Base-by-base conservation (phyloP, 2,888 invertebrate species). In the Aquatica leii region DNA sequence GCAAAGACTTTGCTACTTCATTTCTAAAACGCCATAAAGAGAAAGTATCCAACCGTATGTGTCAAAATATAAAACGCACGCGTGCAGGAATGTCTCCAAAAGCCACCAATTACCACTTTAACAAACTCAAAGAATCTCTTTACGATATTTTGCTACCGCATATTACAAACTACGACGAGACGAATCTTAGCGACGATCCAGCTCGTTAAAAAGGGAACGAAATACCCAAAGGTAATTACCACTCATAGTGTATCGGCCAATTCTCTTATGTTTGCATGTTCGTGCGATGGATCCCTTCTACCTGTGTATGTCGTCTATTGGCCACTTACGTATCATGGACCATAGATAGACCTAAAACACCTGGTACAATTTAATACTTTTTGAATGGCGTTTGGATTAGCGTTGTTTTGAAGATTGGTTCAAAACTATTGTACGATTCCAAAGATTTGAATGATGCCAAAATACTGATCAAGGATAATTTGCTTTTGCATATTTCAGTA, bases 401-500 rank as follows among this genome's bases (percentile, higher is more conserved):
- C 34, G 35, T 48, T 56, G 56, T 56, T 35, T n/a, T n/a, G n/a
- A n/a, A n/a, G n/a, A n/a, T n/a, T n/a, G n/a, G n/a, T n/a, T n/a
- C n/a, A n/a, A n/a, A 46, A 56, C 56, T 46, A 46, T 56, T 31
- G 34, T 46, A 20, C 41, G 43, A 24, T 46, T 9, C 31, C 31
- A 4, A 46, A 56, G 15, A 57, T 35, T 49, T 49, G 49, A 35
- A n/a, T n/a, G n/a, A n/a, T n/a, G n/a, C n/a, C n/a, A n/a, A n/a
- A n/a, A n/a, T n/a, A n/a, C n/a, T n/a, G 31, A 48, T 49, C 17
- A 15, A 14, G 34, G 57, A 57, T 18, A 48, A 18, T 49, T 49
- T 57, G 37, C 18, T 48, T 31, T 48, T 48, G 31, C 56, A 56
- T 56, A 46, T 56, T 34, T 56, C 56, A 15, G 5, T 46, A n/a